Conservation (phyloP, 2,797 vertebrate species). For the Phaenicophaeus curvirostris region DNA sequence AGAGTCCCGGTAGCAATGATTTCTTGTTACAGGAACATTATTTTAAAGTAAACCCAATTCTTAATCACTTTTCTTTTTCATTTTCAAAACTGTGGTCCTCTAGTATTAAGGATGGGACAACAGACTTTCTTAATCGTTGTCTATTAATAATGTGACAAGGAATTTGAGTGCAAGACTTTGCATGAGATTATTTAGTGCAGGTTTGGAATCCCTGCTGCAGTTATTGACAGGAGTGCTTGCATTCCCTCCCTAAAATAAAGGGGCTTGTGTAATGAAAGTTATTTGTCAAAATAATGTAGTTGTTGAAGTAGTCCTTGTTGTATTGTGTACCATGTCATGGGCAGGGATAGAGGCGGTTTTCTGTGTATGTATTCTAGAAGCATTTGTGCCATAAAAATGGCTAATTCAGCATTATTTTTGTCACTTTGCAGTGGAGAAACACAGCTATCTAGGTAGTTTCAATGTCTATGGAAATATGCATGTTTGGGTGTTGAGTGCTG, state of each 20-base stretch:
- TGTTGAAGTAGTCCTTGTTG: background rate
- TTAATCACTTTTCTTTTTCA: background rate
- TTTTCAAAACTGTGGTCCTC: background rate
- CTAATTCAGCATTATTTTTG: background rate
- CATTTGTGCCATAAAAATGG: background rate
- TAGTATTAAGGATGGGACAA: background rate
- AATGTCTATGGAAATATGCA: background rate
- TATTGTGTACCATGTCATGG: background rate
- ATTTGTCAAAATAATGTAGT: background rate
- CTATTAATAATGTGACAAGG: background rate
- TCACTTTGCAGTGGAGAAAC: background rate
- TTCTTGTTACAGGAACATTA: background rate
- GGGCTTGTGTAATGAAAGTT: background rate
- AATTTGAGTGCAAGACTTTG: background rate
- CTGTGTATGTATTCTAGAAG: background rate
- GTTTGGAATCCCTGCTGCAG: background rate
- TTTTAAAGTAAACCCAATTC: background rate
- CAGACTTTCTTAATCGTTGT: background rate
- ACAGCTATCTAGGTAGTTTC: background rate
- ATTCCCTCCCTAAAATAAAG: background rate
- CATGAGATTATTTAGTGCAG: background rate
- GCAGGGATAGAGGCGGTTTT: background rate
- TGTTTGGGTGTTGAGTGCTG: background rate
- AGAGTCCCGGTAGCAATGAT: background rate
- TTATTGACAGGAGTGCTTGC: background rate